phyloP scores from a whole-genome alignment of 2,888 invertebrate genomes.

The Drosophila pegasa region DNA sequence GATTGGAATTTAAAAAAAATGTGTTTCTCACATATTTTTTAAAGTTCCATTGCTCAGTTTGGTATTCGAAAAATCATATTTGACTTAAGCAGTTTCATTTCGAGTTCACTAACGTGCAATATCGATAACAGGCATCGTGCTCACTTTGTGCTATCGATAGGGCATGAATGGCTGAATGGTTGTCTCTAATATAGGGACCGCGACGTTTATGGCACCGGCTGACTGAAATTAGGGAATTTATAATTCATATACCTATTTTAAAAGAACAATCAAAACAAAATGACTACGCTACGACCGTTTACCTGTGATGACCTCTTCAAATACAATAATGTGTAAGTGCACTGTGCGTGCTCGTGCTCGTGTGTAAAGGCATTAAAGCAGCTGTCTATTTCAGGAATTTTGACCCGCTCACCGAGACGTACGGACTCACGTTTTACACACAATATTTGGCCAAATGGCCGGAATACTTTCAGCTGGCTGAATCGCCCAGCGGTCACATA shows the following conservation, averaged over 20 bases:
- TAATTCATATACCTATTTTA: background rate
- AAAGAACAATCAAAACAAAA: conserved; percentile 84
- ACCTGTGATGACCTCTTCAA: conserved; percentile 97
- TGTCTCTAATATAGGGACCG: background rate
- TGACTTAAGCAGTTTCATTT: background rate
- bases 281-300: conserved; percentile 97
- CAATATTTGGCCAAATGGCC: conserved; percentile 99
- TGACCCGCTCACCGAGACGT: conserved; percentile 98
- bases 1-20: too few species aligned
- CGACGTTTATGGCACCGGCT: background rate
- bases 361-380: background rate
- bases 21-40: too few species aligned
- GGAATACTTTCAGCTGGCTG: conserved; percentile 98
- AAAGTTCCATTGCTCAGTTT: too few species aligned
- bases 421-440: conserved; percentile 97
- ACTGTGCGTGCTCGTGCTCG: too few species aligned
- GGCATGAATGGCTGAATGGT: background rate
- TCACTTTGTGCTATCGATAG: conserved; percentile 6
- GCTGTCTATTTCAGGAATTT: conserved; percentile 89
- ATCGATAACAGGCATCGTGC: conserved; percentile 17
- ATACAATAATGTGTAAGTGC: conserved; percentile 96
- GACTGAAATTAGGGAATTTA: background rate
- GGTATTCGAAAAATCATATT: background rate
- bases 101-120: background rate
- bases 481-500: conserved; percentile 97